Percentiles rank a stretch among this genome's conserved stretches.
Evolutionary conservation across 2,797 vertebrate genomes (phyloP).

Genomic region (Garrulus glandarius): DNA sequence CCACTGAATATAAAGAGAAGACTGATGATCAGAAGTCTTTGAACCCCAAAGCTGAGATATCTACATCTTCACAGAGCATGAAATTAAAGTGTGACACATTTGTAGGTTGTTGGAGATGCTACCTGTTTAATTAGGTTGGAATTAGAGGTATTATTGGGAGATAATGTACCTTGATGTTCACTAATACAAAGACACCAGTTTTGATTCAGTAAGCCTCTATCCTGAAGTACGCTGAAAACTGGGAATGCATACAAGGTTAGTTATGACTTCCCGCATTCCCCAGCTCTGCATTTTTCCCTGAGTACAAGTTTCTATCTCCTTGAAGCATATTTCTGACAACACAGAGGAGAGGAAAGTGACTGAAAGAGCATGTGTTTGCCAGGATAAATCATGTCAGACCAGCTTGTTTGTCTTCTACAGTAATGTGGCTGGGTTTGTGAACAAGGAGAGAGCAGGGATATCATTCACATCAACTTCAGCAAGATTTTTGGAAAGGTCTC

Average conservation of each 20-base stretch:
- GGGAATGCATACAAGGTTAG: not conserved
- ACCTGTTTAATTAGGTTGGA: not conserved
- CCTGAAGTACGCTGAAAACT: not conserved
- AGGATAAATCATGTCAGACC: not conserved
- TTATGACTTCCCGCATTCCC: not conserved
- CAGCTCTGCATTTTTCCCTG: not conserved
- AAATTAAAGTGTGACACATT: not conserved
- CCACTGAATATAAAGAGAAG: not conserved
- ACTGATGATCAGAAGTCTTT: not conserved
- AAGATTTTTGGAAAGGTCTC: fast-evolving
- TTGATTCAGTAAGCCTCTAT: not conserved
- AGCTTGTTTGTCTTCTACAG: not conserved
- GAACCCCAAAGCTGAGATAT: not conserved
- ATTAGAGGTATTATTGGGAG: not conserved
- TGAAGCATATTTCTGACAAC: not conserved
- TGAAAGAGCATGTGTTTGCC: not conserved
- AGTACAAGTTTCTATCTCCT: not conserved
- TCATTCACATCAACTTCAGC: not conserved
- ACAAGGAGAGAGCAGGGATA: not conserved
- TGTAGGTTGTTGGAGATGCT: not conserved
- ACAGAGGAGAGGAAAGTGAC: not conserved
- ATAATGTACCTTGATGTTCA: not conserved
- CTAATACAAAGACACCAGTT: not conserved
- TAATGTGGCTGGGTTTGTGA: fast-evolving
- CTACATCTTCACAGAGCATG: not conserved